Evolutionary conservation across 2,888 invertebrate species (phyloP).

Genomic region (Lithophane semibrunnea): DNA sequence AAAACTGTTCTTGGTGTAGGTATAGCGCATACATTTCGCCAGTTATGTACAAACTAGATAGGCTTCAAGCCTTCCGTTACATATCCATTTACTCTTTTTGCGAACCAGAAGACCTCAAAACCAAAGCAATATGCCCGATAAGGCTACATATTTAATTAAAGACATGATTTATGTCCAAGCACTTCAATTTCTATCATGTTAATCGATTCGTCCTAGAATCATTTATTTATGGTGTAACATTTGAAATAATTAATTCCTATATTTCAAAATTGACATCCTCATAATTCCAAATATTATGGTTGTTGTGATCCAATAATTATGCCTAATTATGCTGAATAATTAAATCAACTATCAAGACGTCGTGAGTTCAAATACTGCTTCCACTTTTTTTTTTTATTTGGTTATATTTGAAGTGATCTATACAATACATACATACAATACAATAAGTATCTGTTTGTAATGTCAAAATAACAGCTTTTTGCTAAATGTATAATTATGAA

Average conservation of each 20-base stretch:
- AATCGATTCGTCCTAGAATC: constrained; percentile 48
- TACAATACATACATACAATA: no score
- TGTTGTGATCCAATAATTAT: constrained; percentile 8
- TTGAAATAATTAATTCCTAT: constrained; percentile 17
- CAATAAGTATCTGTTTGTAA: no score
- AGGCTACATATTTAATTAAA: constrained; percentile 14
- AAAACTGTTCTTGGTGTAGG: not conserved
- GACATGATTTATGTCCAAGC: constrained; percentile 5
- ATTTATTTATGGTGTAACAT: constrained; percentile 28
- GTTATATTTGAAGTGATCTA: no score
- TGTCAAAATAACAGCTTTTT: no score
- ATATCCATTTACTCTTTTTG: not conserved
- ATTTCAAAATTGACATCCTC: constrained; percentile 9
- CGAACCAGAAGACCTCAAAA: not conserved
- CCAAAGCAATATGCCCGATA: not conserved
- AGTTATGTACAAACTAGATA: not conserved
- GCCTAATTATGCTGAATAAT: constrained; percentile 13
- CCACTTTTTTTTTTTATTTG: no score
- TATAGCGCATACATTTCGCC: not conserved
- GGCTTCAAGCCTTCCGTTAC: not conserved
- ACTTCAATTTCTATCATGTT: not conserved
- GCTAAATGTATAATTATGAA: no score
- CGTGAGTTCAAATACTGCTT: not conserved
- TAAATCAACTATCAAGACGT: constrained; percentile 7
- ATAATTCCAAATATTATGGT: constrained; percentile 22